A percentile compares a stretch with the other conserved stretches of the same genome.
Conservation (phyloP, 2,888 invertebrate species). For the Lasius platythorax region DNA sequence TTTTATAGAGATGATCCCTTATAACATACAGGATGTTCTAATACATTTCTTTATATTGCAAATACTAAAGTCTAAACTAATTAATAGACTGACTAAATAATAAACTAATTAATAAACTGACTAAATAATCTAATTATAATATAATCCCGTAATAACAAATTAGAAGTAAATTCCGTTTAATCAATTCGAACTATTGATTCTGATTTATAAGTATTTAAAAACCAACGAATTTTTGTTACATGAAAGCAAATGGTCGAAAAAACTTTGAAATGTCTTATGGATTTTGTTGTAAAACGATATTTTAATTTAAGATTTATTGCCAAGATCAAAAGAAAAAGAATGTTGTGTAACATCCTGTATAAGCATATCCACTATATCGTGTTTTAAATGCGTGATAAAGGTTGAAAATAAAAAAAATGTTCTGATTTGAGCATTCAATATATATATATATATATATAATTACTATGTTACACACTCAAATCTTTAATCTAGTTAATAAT, state of each 20-base stretch:
- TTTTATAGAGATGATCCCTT: background rate
- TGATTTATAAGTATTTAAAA: background rate
- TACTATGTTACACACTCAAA: background rate
- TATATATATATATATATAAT: slow-evolving; percentile 12
- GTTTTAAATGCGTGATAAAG: background rate
- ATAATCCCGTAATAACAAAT: background rate
- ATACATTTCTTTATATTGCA: background rate
- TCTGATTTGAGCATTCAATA: background rate
- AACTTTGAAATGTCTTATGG: background rate
- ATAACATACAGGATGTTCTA: slow-evolving; percentile 1
- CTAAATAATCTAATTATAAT: background rate
- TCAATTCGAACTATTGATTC: background rate
- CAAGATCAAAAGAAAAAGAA: background rate
- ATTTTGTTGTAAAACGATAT: background rate
- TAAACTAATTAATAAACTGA: background rate
- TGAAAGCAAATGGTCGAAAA: background rate
- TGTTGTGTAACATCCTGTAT: background rate
- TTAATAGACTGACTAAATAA: background rate
- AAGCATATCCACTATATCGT: background rate
- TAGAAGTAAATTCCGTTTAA: background rate
- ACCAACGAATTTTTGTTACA: background rate
- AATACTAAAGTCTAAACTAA: background rate
- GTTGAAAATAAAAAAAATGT: slow-evolving; percentile 13
- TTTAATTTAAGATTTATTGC: background rate
- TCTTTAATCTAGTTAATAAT: slow-evolving; percentile 23